Evolutionary conservation across 2,888 invertebrate genomes (phyloP).

Genomic region (Torymus auratus): DNA sequence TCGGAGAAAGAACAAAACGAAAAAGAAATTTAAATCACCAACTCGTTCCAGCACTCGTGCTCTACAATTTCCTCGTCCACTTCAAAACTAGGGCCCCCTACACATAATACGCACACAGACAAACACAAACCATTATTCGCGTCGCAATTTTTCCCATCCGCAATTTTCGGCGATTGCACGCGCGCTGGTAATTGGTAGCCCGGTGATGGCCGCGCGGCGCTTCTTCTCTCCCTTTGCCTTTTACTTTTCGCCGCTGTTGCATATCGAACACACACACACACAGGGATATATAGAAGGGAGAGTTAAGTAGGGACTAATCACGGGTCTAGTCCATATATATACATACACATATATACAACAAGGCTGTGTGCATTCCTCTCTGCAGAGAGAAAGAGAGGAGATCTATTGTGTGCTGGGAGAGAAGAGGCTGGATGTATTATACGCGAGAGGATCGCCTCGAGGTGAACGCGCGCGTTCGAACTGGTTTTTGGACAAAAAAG

Average conservation of each 20-base stretch:
- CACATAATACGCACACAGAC: no score
- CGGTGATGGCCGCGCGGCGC: not conserved
- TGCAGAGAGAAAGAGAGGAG: no score
- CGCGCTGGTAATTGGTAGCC: conserved; percentile 68
- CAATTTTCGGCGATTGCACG: conserved; percentile 75
- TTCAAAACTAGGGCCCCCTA: no score
- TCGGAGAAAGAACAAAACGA: no score
- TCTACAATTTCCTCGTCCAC: no score
- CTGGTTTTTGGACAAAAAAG: not conserved
- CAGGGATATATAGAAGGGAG: conserved; percentile 49
- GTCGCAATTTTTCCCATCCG: conserved; percentile 49
- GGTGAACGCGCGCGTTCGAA: not conserved
- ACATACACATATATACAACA: conserved; percentile 12
- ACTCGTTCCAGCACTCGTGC: no score
- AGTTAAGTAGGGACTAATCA: conserved; percentile 75
- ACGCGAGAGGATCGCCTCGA: no score
- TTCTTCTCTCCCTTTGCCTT: conserved; percentile 67
- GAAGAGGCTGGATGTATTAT: no score
- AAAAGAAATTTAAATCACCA: no score
- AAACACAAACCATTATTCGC: no score
- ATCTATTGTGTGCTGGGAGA: no score
- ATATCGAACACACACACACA: conserved; percentile 52
- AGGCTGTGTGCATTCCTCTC: not conserved
- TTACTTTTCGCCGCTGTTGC: conserved; percentile 66
- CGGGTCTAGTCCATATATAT: conserved; percentile 62